Percentiles rank a stretch among this genome's conserved stretches.
Conservation (phyloP, 2,888 invertebrate species). For the Plagodis pulveraria region DNA sequence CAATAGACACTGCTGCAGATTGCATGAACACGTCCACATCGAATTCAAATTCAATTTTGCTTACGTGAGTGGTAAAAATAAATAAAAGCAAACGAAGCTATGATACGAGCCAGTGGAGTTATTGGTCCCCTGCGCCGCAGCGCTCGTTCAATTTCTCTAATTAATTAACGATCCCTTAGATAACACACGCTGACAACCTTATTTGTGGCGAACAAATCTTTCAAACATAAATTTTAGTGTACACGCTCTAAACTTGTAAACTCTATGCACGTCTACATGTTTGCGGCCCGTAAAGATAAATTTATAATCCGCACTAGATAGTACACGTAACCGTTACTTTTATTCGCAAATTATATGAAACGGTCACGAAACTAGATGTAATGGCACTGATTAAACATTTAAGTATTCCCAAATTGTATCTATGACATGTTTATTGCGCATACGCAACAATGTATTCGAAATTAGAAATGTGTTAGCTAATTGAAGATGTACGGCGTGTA, state of each 20-base stretch:
- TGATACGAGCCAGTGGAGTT: constrained; percentile 83
- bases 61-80: constrained; percentile 83
- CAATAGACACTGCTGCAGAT: constrained; percentile 33
- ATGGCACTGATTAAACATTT: constrained; percentile 42
- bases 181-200: constrained; percentile 83
- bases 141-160: constrained; percentile 84
- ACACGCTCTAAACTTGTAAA: constrained; percentile 82
- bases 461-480: constrained; percentile 61
- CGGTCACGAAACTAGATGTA: constrained; percentile 42
- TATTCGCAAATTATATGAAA: constrained; percentile 54
- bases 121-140: constrained; percentile 80
- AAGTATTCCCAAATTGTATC: constrained; percentile 49
- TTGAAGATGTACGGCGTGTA: constrained; percentile 65
- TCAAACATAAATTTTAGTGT: constrained; percentile 81
- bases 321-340: constrained; percentile 48
- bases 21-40: constrained; percentile 58
- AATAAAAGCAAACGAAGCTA: constrained; percentile 79
- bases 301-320: constrained; percentile 56
- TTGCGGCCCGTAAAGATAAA: constrained; percentile 64
- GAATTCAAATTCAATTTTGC: constrained; percentile 80
- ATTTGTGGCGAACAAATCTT: constrained; percentile 85
- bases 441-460: constrained; percentile 49
- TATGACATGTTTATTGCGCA: constrained; percentile 61
- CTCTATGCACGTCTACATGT: constrained; percentile 72
- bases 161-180: constrained; percentile 84